Base-by-base conservation (phyloP, 2,113 vertebrate species). In the Coracopsis vasa region DNA sequence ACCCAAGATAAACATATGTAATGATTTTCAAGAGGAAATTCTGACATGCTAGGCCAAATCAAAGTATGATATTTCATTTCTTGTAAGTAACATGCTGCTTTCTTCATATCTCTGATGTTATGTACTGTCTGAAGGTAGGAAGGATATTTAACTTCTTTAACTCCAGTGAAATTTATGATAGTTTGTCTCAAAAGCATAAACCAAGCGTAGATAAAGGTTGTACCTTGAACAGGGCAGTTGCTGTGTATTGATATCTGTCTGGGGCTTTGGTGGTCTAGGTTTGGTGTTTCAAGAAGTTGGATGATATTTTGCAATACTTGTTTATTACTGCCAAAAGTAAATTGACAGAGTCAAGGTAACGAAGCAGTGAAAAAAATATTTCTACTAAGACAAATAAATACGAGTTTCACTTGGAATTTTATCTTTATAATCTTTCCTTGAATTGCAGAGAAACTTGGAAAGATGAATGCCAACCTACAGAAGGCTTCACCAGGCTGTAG, bases 1-100 rank as follows among this genome's bases (percentile, higher is more conserved):
- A 27, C 48, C 83, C 94, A 97, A 97, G 97, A 72, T 69, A 94
- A 98, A 94, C 83, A 91, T 94, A 96, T 95, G 95, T 92, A 95
- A 74, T 28, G 92, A 64, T 92, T 97, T 96, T 92, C 85, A 91
- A 96, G 89, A 94, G 90, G 93, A 97, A 86, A 94, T 96, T 90
- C 92, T 93, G 94, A 89, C 67, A 94, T 33, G 13, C 81, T 82
- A 86, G 95, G 88, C 73, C 84, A 94, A 94, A 95, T 80, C 84
- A 80, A 96, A 92, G 75, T 91, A 84, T 80, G 93, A 60, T 94
- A 94, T 96, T 96, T 97, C 89, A 91, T 45, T 95, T 65, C 35
- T 89, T 89, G 61, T 93, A 92, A 97, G 95, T 72, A 96, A 88
- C 61, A 25, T 33, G 53, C 84, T 97, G 95, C 94, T 97, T 92